Conservation (phyloP, 2,797 vertebrate genomes). For the Psittacula derbiana region DNA sequence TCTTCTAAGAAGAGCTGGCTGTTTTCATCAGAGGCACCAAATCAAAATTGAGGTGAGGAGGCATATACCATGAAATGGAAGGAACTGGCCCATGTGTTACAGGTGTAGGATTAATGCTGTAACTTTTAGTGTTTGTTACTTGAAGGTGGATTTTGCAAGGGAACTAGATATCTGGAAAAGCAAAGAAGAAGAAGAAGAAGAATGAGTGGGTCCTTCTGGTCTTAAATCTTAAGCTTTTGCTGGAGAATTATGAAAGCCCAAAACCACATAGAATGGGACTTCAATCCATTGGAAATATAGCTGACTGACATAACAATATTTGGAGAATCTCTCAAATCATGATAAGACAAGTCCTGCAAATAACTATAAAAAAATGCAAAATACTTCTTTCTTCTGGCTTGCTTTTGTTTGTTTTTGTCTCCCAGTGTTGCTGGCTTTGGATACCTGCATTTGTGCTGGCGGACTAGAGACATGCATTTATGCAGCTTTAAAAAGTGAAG, state of each 20-base stretch:
- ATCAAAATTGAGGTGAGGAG: not conserved
- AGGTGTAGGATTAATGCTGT: not conserved
- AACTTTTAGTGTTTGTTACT: not conserved
- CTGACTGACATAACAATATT: not conserved
- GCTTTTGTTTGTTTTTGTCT: not conserved
- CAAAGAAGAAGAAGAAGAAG: not conserved
- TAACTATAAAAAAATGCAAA: not conserved
- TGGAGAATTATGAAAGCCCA: not conserved
- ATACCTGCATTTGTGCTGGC: not conserved
- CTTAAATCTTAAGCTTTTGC: not conserved
- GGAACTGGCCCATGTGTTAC: not conserved
- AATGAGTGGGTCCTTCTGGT: not conserved
- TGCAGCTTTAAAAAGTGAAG: not conserved
- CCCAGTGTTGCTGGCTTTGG: not conserved
- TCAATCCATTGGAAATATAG: not conserved
- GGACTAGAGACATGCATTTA: not conserved
- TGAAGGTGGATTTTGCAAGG: not conserved
- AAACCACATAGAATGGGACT: not conserved
- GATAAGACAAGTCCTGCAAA: not conserved
- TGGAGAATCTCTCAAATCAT: not conserved
- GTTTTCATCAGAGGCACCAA: no score
- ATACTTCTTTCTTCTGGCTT: not conserved
- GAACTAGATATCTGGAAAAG: not conserved
- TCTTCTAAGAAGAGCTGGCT: not conserved
- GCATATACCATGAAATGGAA: not conserved